These are phyloP conservation scores for Orgyia antiqua DNA, from an alignment of 2,888 invertebrate genomes.

Conservation along the genomic window DNA sequence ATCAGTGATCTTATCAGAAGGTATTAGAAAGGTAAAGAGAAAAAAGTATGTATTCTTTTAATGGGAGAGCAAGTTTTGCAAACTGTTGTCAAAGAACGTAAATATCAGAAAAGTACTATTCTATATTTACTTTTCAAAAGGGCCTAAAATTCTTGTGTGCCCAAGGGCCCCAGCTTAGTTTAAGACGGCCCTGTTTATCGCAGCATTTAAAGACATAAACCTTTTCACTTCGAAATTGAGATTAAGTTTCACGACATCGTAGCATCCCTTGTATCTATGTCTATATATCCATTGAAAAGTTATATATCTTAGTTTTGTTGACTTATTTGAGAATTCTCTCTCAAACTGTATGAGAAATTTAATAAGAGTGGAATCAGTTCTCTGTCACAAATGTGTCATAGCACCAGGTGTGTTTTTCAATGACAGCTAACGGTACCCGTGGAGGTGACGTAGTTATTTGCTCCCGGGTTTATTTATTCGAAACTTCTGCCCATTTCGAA, in stretches of 20 bases:
- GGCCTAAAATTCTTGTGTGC: too few species aligned
- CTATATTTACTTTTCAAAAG: too few species aligned
- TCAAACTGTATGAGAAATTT: conserved; percentile 26
- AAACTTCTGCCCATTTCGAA: conserved; percentile 59
- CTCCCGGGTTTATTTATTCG: conserved; percentile 68
- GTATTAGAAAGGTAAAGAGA: too few species aligned
- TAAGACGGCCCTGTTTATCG: too few species aligned
- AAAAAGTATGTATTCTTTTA: too few species aligned
- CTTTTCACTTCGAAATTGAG: conserved; percentile 25
- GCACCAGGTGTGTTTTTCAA: conserved; percentile 48
- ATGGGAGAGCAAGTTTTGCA: too few species aligned
- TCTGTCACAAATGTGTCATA: conserved; percentile 58
- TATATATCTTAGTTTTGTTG: too few species aligned
- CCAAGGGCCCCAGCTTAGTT: too few species aligned
- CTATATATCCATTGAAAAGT: neutral
- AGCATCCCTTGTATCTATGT: conserved; percentile 29
- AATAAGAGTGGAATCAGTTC: conserved; percentile 46
- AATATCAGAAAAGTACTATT: too few species aligned
- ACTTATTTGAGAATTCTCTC: too few species aligned
- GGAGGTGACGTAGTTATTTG: conserved; percentile 63
- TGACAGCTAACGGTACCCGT: conserved; percentile 49
- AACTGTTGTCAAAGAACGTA: too few species aligned
- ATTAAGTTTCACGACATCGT: conserved; percentile 36
- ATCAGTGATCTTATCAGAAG: too few species aligned
- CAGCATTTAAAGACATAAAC: conserved; percentile 36